Base-by-base conservation (phyloP, 2,797 vertebrate species). In the Alcedo quadribrachys region DNA sequence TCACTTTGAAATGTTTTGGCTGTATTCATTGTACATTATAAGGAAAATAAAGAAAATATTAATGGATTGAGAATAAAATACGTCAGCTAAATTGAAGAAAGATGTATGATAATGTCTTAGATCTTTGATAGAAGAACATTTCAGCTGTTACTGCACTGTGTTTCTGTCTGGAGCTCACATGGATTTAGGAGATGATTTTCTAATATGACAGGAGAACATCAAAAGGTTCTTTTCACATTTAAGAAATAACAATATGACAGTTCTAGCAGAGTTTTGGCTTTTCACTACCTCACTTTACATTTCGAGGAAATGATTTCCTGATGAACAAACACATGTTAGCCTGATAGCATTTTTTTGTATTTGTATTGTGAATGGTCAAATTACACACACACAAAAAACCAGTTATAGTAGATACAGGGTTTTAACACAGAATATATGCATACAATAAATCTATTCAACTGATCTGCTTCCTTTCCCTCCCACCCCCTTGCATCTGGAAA, bases 341-440 rank as follows among this genome's bases (percentile, higher is more conserved):
- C 84, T 75, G 85, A 92, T 92, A 94, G 76, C 88, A 12, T 87
- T 95, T 96, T 95, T 90, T 91, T 95, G 93, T 94, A 37, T 92
- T 94, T 95, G 83, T 96, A 90, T 90, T 77, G 61, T 9, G 85
- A 94, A 93, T 68, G 81, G 81, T 82, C 57, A 60, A 93, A 90
- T 20, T 35, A 89, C 84, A 93, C 42, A n/a, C 66, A 85, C 87
- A 94, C 94, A 92, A 48, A 85, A 91, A 48, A 66, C 82, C 81
- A 79, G 76, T 90, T 92, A 33, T 42, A 79, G 84, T 77, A 93
- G 87, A 91, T 89, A 88, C 24, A 63, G 84, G 40, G 51, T 53
- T 93, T 88, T 91, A 92, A 78, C 66, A 27, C 51, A 75, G 76
- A 89, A 74, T 95, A 68, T 62, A 61, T 87, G 71, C 73, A 22